Evolutionary conservation across 2,888 invertebrate genomes (phyloP).

Genomic region (Ormyrus nitidulus): DNA sequence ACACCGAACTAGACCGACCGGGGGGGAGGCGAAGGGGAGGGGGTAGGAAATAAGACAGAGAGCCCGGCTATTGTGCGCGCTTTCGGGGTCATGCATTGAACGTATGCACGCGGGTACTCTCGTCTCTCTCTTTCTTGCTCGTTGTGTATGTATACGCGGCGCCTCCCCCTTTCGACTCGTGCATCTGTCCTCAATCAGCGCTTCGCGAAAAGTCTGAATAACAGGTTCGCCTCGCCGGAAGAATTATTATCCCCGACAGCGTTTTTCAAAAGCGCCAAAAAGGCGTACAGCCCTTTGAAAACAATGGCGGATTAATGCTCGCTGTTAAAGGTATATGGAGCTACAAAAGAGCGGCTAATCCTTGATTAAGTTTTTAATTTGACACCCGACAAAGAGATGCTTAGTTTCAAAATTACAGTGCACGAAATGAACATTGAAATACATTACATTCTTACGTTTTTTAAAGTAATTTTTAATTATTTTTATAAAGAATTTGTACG

Average conservation of each 20-base stretch:
- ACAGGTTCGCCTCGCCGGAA: constrained; percentile 61
- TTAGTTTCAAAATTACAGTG: too few relatives aligned
- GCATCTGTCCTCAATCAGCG: constrained; percentile 75
- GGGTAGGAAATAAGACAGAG: constrained; percentile 61
- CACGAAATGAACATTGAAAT: too few relatives aligned
- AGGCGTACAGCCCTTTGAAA: constrained; percentile 31
- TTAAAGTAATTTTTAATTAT: too few relatives aligned
- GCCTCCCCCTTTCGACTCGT: constrained; percentile 67
- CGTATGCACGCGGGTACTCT: constrained; percentile 66
- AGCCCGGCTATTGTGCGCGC: constrained; percentile 64
- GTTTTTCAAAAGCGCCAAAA: constrained; percentile 42
- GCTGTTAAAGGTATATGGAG: background rate
- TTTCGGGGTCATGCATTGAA: constrained; percentile 68
- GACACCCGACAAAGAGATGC: too few relatives aligned
- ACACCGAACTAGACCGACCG: constrained; percentile 41
- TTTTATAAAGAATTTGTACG: too few relatives aligned
- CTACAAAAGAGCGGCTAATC: background rate
- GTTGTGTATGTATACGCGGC: constrained; percentile 57
- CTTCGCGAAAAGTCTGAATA: constrained; percentile 71
- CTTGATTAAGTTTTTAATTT: constrained; percentile 11
- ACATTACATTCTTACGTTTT: too few relatives aligned
- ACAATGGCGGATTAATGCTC: constrained; percentile 18
- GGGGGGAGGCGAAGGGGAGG: constrained; percentile 60
- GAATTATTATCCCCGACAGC: constrained; percentile 67
- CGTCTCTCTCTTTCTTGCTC: constrained; percentile 34